Evolutionary conservation across 2,113 vertebrate genomes (phyloP).

Genomic region (Trachemys scripta): DNA sequence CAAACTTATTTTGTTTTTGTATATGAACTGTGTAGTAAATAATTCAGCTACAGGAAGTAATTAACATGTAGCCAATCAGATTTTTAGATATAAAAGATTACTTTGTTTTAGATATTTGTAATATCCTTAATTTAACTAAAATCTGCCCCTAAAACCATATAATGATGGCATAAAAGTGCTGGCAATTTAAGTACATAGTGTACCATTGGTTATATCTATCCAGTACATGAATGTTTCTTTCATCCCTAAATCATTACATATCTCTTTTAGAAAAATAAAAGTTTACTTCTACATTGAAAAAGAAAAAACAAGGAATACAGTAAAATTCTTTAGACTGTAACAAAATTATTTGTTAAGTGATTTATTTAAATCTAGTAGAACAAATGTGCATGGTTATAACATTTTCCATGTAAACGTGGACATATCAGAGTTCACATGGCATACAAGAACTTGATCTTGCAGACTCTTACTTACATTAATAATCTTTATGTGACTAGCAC

Average conservation of each 20-base stretch:
- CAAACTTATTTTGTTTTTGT: not conserved
- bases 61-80: not conserved
- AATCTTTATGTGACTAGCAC: not conserved
- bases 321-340: not conserved
- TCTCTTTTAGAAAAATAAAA: not conserved
- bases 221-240: not conserved
- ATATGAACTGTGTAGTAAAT: not conserved
- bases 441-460: fast-evolving
- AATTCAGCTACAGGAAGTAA: not conserved
- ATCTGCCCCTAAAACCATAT: not conserved
- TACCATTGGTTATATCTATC: not conserved
- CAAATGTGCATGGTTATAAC: not conserved
- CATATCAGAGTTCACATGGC: not conserved
- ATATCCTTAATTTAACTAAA: not conserved
- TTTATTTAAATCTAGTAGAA: not conserved
- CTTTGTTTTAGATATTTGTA: not conserved
- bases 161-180: not conserved
- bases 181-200: not conserved
- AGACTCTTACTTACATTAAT: not conserved
- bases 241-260: not conserved
- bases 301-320: not conserved
- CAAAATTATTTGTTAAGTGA: not conserved
- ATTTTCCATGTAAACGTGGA: not conserved
- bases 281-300: not conserved
- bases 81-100: not conserved